Percentiles rank a stretch among this genome's conserved stretches.
These are phyloP conservation scores for Pipistrellus pygmaeus DNA, from an alignment of 2,797 vertebrate genomes.

Conservation along the genomic window DNA sequence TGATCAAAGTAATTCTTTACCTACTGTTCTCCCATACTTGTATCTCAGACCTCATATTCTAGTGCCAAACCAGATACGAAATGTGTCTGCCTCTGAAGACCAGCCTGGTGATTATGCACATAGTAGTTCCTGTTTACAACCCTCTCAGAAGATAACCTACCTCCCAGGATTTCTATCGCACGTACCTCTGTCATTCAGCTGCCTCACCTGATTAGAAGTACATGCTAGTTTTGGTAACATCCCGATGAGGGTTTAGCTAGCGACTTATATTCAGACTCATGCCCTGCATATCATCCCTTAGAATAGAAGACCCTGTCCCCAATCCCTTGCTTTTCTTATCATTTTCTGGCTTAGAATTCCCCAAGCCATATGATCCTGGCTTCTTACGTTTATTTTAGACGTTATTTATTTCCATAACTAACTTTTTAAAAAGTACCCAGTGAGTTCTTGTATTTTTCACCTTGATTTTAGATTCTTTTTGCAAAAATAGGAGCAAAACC, in stretches of 20 bases:
- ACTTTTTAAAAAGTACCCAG: not conserved
- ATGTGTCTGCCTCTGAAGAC: constrained; percentile 1
- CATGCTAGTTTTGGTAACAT: not conserved
- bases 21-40: not conserved
- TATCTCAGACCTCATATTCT: not conserved
- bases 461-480: constrained; percentile 35
- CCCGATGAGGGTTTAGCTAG: not conserved
- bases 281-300: not conserved
- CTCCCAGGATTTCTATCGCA: not conserved
- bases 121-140: not conserved
- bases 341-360: not conserved
- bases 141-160: not conserved
- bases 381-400: not conserved
- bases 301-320: not conserved
- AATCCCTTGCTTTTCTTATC: not conserved
- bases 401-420: not conserved
- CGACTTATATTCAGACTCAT: too few relatives aligned
- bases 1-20: not conserved
- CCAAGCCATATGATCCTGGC: not conserved
- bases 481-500: constrained; percentile 53
- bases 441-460: not conserved
- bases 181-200: not conserved
- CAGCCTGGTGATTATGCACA: not conserved
- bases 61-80: not conserved
- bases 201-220: not conserved